Evolutionary conservation across 2,888 invertebrate genomes (phyloP).

Genomic region (Lepidocyrtinus sp.): DNA sequence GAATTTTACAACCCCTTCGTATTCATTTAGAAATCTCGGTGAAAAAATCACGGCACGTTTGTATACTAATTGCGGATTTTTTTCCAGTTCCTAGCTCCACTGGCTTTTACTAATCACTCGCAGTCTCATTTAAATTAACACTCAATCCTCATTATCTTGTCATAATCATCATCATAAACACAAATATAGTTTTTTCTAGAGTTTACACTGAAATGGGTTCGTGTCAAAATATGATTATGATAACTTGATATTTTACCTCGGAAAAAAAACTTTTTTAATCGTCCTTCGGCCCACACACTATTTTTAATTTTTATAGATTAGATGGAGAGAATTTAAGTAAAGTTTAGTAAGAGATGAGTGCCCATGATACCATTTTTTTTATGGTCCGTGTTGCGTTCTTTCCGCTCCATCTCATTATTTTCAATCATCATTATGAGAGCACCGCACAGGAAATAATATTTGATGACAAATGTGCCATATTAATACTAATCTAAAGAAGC

Average conservation of each 20-base stretch:
- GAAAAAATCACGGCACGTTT: not conserved
- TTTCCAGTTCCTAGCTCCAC: too few species aligned
- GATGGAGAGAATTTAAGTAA: too few species aligned
- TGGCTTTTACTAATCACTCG: conserved; percentile 1
- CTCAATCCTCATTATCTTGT: conserved; percentile 51
- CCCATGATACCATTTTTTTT: too few species aligned
- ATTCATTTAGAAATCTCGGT: not conserved
- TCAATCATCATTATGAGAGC: conserved; percentile 46
- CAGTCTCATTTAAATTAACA: conserved; percentile 19
- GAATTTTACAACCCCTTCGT: conserved; percentile 1
- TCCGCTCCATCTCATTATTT: conserved; percentile 48
- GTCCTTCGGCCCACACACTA: conserved; percentile 22
- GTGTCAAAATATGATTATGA: conserved; percentile 36
- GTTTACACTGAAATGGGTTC: not conserved
- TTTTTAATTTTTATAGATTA: conserved; percentile 24
- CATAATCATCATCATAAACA: conserved; percentile 17
- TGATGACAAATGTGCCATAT: conserved; percentile 53
- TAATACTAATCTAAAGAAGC: conserved; percentile 48
- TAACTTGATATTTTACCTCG: conserved; percentile 44
- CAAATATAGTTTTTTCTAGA: not conserved
- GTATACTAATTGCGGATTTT: too few species aligned
- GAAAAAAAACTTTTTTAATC: conserved; percentile 37
- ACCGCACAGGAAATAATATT: conserved; percentile 45
- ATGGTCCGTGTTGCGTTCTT: not conserved
- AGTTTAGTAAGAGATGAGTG: too few species aligned